phyloP scores from a whole-genome alignment of 1,140 invertebrate species.

The Papilio glaucus region DNA sequence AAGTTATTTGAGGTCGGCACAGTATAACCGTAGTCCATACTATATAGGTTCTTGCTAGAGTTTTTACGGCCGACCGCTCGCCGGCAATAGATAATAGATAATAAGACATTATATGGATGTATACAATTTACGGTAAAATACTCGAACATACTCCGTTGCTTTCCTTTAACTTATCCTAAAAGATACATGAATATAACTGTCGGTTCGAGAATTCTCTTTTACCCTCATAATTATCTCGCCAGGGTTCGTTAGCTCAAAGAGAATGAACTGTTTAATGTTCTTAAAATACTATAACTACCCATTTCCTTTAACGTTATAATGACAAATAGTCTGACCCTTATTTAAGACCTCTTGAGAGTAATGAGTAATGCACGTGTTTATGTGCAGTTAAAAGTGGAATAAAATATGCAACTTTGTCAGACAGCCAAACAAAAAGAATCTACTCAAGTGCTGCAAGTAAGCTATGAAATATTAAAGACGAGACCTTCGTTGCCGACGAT shows the following conservation, averaged over 20 bases:
- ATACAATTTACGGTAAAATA: no score
- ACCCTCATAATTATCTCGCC: slow-evolving; percentile 2
- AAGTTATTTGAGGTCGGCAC: no score
- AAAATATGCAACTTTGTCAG: neutral
- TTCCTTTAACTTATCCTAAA: neutral
- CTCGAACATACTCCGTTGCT: no score
- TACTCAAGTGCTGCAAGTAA: neutral
- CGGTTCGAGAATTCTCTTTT: neutral
- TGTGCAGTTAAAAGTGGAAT: neutral
- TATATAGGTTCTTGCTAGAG: no score
- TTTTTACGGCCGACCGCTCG: no score
- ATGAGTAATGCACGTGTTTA: neutral
- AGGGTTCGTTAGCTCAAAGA: slow-evolving; percentile 3
- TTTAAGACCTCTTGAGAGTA: neutral
- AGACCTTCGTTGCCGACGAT: neutral
- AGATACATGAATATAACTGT: slow-evolving; percentile 1
- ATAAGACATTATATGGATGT: no score
- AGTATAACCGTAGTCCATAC: no score
- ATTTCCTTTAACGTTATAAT: neutral
- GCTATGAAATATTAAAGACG: neutral
- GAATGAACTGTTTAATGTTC: slow-evolving; percentile 3
- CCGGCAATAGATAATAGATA: no score
- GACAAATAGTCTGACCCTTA: neutral
- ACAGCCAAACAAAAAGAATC: neutral
- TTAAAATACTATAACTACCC: slow-evolving; percentile 7